Evolutionary conservation across 2,888 invertebrate species (phyloP), one percentile per base, ranked within the genome.

Genomic region (Gymnocheta viridis): DNA sequence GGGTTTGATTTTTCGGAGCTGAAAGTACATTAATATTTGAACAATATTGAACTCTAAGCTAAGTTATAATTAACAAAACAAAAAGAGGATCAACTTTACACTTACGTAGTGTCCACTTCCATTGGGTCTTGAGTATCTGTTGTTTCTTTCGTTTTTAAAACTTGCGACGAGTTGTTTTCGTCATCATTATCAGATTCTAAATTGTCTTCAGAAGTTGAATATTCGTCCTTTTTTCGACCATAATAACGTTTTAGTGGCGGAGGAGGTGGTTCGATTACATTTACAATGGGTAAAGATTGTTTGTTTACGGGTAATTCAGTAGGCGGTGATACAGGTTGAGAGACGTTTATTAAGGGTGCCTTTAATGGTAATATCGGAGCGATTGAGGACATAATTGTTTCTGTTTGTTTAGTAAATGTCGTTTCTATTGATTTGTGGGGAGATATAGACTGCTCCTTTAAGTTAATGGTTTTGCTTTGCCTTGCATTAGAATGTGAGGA

Each of bases 221-320:
- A 92, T 86, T 93, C 93, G 44, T 93, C 93, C 79, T 93, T 93
- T 86, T 93, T 93, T 49, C 94, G 91, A 27, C 94, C 94, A 87
- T 94, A 94, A 88, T 94, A 94, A 77, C 94, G 92, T 73, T 93
- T 93, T 1, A 93, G 87, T 1, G 93, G 91, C 5, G 92, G 91
- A 62, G 91, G 91, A 17, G 91, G 91, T 3, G 91, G 86, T 82
- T 89, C 87, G n/a, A 90, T 88, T 2, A 89, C 89, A 76, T 89
- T 90, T 67, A 86, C 85, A 66, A 76, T 86, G 76, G 85, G 85
- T 6, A 47, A 24, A 24, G 54, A 2, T 69, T 72, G 60, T 29
- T 73, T 82, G 27, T 1, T 60, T 66, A 44, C 29, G 12, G 78
- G 35, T 51, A 82, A 54, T 51, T 87, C 67, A 6, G 62, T 66